These are phyloP conservation scores for Nyctereutes procyonoides DNA, from an alignment of 2,113 vertebrate species.

Conservation along the genomic window DNA sequence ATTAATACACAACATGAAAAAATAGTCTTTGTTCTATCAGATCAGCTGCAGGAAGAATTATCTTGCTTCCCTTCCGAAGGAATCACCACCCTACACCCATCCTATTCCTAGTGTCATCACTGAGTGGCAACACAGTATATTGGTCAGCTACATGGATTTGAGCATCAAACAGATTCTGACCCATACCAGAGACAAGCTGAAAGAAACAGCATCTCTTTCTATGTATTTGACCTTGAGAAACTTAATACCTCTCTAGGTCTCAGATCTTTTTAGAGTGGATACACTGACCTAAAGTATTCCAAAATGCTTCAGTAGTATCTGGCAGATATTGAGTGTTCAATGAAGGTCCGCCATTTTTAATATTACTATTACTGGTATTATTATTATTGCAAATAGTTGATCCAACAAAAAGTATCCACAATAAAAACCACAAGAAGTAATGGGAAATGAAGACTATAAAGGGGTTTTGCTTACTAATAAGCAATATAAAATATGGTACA, in stretches of 20 bases:
- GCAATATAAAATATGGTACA: background rate
- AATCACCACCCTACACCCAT: background rate
- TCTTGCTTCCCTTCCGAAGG: background rate
- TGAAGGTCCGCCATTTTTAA: background rate
- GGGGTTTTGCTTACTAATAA: background rate
- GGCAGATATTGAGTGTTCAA: background rate
- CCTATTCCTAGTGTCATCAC: rapidly evolving
- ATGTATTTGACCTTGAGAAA: background rate
- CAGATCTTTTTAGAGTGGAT: background rate
- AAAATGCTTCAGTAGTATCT: background rate
- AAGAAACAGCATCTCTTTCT: background rate
- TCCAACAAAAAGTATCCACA: background rate
- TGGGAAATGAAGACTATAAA: background rate
- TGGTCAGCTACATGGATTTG: background rate
- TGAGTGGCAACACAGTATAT: background rate
- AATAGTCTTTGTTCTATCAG: background rate
- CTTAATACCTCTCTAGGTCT: background rate
- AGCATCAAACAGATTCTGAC: background rate
- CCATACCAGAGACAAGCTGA: background rate
- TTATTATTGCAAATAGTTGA: background rate
- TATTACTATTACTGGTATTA: background rate
- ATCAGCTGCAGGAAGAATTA: background rate
- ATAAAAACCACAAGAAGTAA: background rate
- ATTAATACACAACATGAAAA: background rate
- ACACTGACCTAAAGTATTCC: too few species aligned